phyloP scores from a whole-genome alignment of 2,888 invertebrate genomes.

The Osmoderma eremita region DNA sequence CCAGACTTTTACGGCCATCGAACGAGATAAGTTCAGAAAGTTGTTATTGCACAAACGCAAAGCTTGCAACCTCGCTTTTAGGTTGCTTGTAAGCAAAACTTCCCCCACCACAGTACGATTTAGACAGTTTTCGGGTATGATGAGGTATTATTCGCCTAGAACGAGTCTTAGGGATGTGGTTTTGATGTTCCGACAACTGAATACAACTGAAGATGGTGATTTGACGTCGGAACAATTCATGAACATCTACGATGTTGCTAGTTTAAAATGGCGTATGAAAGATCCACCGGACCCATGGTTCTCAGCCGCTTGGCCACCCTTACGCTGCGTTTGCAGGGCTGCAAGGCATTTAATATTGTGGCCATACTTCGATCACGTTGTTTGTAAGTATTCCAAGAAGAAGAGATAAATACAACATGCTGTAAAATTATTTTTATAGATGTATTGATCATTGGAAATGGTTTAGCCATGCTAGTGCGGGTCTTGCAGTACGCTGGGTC shows the following conservation, averaged over 20 bases:
- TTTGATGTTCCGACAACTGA: constrained; percentile 83
- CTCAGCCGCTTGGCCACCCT: constrained; percentile 69
- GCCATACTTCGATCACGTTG: constrained; percentile 78
- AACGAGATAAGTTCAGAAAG: constrained; percentile 86
- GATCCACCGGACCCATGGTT: constrained; percentile 79
- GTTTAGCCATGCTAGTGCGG: constrained; percentile 77
- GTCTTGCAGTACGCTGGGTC: constrained; percentile 72
- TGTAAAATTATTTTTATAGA: constrained; percentile 66
- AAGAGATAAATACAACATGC: background rate
- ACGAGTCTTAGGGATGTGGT: constrained; percentile 78
- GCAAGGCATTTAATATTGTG: constrained; percentile 73
- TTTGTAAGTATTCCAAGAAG: constrained; percentile 69
- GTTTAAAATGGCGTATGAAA: constrained; percentile 79
- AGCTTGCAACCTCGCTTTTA: constrained; percentile 84
- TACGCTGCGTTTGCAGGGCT: constrained; percentile 71
- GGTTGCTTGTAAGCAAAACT: constrained; percentile 80
- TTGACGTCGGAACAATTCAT: constrained; percentile 79
- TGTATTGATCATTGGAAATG: constrained; percentile 77
- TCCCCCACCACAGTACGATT: constrained; percentile 75
- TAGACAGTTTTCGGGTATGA: constrained; percentile 82
- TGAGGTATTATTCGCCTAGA: constrained; percentile 81
- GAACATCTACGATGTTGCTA: constrained; percentile 76
- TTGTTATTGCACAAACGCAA: constrained; percentile 82
- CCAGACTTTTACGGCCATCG: constrained; percentile 87
- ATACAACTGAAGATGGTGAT: constrained; percentile 73